Conservation (phyloP, 2,113 vertebrate genomes). For the Centropus unirufus region DNA sequence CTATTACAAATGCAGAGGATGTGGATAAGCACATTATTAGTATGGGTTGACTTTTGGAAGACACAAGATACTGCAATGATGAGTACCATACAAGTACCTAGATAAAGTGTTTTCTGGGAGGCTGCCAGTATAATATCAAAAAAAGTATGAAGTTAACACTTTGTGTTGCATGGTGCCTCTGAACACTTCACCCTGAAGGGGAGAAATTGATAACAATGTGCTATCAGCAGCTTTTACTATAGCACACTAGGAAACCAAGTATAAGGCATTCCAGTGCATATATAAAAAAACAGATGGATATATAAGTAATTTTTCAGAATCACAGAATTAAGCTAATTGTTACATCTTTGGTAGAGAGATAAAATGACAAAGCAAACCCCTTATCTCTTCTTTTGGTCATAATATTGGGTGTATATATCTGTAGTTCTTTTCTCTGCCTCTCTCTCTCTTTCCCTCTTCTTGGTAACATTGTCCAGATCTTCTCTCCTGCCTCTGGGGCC, state of each 20-base stretch:
- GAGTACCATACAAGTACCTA: background rate
- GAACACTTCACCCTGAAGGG: background rate
- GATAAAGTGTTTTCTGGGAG: constrained; percentile 2
- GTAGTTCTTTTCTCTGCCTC: background rate
- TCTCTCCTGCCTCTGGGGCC: constrained; percentile 68
- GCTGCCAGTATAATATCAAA: background rate
- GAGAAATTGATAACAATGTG: background rate
- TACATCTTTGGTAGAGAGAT: background rate
- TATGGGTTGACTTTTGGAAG: constrained; percentile 35
- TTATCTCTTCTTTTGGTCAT: constrained; percentile 11
- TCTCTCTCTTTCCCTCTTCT: background rate
- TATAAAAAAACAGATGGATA: background rate
- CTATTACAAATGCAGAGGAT: background rate
- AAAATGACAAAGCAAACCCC: background rate
- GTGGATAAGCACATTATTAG: constrained; percentile 22
- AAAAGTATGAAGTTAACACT: constrained; percentile 8
- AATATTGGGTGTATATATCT: constrained; percentile 3
- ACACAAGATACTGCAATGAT: background rate
- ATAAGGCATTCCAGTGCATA: background rate
- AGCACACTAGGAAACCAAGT: background rate
- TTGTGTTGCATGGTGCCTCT: background rate
- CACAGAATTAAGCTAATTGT: background rate
- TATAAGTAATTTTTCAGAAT: background rate
- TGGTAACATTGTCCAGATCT: constrained; percentile 74
- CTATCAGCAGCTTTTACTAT: background rate